Conservation (phyloP, 2,888 invertebrate species). For the Eucera pruinosa region DNA sequence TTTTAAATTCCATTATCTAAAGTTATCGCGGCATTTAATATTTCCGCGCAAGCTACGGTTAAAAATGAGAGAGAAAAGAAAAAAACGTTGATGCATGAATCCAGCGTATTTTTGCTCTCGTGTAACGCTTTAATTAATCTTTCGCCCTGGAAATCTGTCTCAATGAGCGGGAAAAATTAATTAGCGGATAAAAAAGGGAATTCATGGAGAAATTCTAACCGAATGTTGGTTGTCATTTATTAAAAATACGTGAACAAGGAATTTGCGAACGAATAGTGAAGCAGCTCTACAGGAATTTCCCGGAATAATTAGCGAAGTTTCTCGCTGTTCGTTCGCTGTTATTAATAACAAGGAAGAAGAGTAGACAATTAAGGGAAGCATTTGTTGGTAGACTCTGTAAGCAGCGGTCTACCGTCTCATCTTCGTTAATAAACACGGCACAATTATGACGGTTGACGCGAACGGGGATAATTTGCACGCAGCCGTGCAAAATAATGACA, state of each 20-base stretch:
- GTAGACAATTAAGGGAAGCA: constrained; percentile 4
- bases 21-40: too few species aligned
- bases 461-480: background rate
- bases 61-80: background rate
- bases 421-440: constrained; percentile 25
- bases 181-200: background rate
- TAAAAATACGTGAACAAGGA: background rate
- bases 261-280: too few species aligned
- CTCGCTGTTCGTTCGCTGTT: too few species aligned
- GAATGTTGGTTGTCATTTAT: background rate
- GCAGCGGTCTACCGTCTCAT: background rate
- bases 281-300: background rate
- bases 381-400: background rate
- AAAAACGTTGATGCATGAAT: background rate
- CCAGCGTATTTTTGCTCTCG: background rate
- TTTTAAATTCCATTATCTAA: background rate
- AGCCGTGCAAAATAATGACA: constrained; percentile 3
- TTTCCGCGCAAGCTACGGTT: background rate
- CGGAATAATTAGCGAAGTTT: background rate
- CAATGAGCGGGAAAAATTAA: constrained; percentile 9
- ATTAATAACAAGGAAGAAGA: background rate
- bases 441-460: constrained; percentile 6
- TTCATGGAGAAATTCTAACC: background rate
- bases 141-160: background rate
- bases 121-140: constrained; percentile 1